phyloP scores from a whole-genome alignment of 2,797 vertebrate species.

The Channa striata region DNA sequence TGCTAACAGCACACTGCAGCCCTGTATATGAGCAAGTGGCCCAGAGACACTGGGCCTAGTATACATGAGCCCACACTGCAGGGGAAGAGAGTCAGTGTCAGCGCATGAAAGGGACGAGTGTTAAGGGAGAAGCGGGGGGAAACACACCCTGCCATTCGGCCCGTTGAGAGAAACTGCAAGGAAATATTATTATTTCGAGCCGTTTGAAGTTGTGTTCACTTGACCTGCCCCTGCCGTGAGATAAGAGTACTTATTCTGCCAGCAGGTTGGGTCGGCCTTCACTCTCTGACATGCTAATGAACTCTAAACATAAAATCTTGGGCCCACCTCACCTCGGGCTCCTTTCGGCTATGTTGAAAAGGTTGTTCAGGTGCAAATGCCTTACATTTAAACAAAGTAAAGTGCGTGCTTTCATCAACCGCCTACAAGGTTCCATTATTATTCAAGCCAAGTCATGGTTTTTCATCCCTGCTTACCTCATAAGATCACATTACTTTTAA shows the following conservation, averaged over 20 bases:
- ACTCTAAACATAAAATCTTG: constrained; percentile 21
- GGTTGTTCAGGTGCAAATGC: neutral
- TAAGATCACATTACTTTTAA: neutral
- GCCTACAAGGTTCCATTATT: neutral
- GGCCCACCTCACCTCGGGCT: constrained; percentile 5
- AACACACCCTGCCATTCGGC: constrained; percentile 26
- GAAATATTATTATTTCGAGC: constrained; percentile 63
- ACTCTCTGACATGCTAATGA: constrained; percentile 23
- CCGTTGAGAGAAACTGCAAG: constrained; percentile 49
- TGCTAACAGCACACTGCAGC: constrained; percentile 66
- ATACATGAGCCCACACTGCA: constrained; percentile 55
- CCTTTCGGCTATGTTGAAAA: neutral
- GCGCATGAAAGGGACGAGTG: constrained; percentile 64
- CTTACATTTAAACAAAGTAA: neutral
- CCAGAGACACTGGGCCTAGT: constrained; percentile 67
- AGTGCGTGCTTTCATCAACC: neutral
- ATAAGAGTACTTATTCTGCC: constrained; percentile 48
- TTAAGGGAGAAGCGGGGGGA: constrained; percentile 46
- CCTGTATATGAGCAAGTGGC: constrained; percentile 53
- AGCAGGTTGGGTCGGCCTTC: constrained; percentile 20
- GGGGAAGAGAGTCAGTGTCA: constrained; percentile 49
- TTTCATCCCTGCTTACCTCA: neutral
- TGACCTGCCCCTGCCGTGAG: constrained; percentile 55
- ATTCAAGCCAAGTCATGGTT: neutral
- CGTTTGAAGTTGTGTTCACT: constrained; percentile 54